Base-by-base conservation (phyloP, 2,888 invertebrate species). In the Sarcophaga subvicina region DNA sequence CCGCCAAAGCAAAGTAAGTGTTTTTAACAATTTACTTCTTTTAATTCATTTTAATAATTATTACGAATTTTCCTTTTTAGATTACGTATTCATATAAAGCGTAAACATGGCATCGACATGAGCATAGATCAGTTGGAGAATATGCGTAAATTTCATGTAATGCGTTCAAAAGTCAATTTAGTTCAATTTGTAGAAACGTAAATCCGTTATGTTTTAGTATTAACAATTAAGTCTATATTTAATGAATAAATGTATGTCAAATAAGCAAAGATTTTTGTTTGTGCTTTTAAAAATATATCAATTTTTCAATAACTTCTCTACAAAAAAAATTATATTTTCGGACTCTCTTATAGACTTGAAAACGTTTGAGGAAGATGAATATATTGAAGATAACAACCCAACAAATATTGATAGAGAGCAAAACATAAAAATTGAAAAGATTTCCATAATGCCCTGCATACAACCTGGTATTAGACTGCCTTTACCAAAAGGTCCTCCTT, bases 1-100 rank as follows among this genome's bases (percentile, higher is more conserved):
- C 91, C 10, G 89, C 90, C 2, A 90, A 91, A 64, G 84, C 89
- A 12, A 91, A 91, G 91, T 91, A 64, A 88, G 88, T 90, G 17
- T 1, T 14, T 27, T 22, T 73, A 20, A 72, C 27, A 71, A 25
- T 37, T 59, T 25, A 73, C 12, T 45, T 59, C 22, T 47, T 37
- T 37, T 59, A 25, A 10, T 54, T 54, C 14, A 45, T 25, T 54
- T 12, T 12, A n/a, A 54, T 67, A 27, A 0, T 54, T 45, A 27
- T 62, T 69, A 70, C 27, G 20, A 25, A 69, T 20, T 75, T 79
- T 11, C 76, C 70, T 72, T 76, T 47, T 47, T 83, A 91, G 91
- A 72, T 82, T 91, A 27, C 89, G 89, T 22, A 62, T 88, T 25
- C 91, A 91, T 70, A 88, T 91, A 62, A 88, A 90, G 45, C 88